Percentiles rank a stretch among this genome's conserved stretches.
These are phyloP conservation scores for Mallotus villosus DNA, from an alignment of 2,797 vertebrate species.

Conservation along the genomic window DNA sequence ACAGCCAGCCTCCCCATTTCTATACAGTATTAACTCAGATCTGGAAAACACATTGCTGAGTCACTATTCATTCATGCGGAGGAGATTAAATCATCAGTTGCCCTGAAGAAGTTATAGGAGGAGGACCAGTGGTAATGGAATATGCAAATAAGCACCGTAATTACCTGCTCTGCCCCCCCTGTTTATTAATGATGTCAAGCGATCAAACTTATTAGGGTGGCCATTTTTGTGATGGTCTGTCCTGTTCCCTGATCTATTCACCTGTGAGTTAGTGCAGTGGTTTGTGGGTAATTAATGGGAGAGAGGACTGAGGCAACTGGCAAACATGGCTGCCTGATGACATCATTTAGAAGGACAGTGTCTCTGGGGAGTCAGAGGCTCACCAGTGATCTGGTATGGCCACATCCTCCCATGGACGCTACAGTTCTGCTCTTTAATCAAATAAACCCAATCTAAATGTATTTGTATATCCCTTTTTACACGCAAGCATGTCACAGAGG, in stretches of 20 bases:
- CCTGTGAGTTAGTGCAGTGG: constrained; percentile 5
- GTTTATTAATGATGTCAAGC: no score
- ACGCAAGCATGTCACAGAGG: no score
- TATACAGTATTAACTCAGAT: no score
- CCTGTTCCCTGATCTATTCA: constrained; percentile 18
- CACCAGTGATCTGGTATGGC: neutral
- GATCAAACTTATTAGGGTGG: no score
- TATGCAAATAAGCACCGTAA: no score
- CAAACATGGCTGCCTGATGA: constrained; percentile 26
- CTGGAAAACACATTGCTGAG: no score
- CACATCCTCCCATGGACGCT: no score
- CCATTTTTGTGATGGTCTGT: neutral
- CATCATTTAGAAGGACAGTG: constrained; percentile 16
- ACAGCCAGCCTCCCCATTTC: no score
- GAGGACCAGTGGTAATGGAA: neutral
- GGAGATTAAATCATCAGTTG: neutral
- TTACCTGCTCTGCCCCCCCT: no score
- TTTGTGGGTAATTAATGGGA: constrained; percentile 9
- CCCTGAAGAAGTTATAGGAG: neutral
- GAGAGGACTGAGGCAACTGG: neutral
- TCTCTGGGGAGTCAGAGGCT: constrained; percentile 5
- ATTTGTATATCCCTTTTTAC: no score
- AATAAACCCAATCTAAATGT: no score
- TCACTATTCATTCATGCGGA: neutral
- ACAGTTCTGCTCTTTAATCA: no score